Percentiles rank a stretch among this genome's conserved stretches.
Conservation (phyloP, 2,113 vertebrate genomes). For the Lamprotornis superbus region DNA sequence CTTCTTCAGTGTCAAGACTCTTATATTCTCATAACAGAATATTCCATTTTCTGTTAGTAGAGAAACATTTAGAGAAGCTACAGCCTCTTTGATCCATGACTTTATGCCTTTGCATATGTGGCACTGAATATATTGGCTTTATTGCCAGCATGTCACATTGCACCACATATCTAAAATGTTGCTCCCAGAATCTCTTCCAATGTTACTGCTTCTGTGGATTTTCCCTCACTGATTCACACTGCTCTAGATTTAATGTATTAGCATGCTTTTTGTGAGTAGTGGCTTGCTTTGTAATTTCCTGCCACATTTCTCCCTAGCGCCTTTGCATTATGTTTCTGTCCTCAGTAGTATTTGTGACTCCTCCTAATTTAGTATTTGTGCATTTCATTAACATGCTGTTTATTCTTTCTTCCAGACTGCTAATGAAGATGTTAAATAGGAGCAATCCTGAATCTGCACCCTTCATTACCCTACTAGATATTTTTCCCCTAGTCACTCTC, state of each 20-base stretch:
- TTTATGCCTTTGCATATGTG: neutral
- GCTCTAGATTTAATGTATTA: neutral
- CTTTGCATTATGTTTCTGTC: conserved; percentile 13
- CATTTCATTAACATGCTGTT: conserved; percentile 63
- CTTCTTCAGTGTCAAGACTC: neutral
- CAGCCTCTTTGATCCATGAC: neutral
- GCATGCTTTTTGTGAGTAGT: neutral
- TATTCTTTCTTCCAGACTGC: conserved; percentile 64
- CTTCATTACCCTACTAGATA: conserved; percentile 60
- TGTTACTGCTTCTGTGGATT: neutral
- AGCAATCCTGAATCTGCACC: conserved; percentile 59
- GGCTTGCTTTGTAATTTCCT: conserved; percentile 19
- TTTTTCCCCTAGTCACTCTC: conserved; percentile 41
- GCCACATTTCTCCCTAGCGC: neutral
- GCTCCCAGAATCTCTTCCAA: neutral
- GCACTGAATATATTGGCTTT: neutral
- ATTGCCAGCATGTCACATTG: neutral
- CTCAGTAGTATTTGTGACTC: conserved; percentile 32
- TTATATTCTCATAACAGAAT: neutral
- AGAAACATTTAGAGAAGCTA: neutral
- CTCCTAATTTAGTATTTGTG: conserved; percentile 57
- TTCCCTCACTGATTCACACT: neutral
- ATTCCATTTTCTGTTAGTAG: neutral
- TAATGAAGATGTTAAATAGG: conserved; percentile 69
- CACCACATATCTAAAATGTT: neutral